These are phyloP conservation scores for Asteroscopus sphinx DNA, from an alignment of 2,888 invertebrate species.

Conservation along the genomic window DNA sequence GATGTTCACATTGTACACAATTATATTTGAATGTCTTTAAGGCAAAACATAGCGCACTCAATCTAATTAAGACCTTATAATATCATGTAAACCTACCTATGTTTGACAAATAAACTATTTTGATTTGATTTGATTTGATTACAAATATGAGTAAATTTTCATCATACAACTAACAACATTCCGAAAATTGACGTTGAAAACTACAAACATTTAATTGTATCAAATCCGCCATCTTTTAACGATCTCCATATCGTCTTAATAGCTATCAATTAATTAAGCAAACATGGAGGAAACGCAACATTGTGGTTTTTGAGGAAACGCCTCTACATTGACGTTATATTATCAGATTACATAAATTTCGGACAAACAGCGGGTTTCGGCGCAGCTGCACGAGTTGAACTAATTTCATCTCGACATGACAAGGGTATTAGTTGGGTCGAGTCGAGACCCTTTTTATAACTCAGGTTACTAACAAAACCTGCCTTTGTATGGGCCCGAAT, in stretches of 20 bases:
- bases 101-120: too few species aligned
- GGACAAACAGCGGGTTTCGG: slow-evolving; percentile 78
- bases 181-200: slow-evolving; percentile 5
- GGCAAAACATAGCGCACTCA: too few species aligned
- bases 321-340: slow-evolving; percentile 70
- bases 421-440: slow-evolving; percentile 87
- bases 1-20: too few species aligned
- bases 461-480: slow-evolving; percentile 78
- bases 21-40: too few species aligned
- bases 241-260: slow-evolving; percentile 37
- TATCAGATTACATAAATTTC: slow-evolving; percentile 80
- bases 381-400: slow-evolving; percentile 86
- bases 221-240: slow-evolving; percentile 12
- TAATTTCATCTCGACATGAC: slow-evolving; percentile 88
- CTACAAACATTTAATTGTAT: slow-evolving; percentile 16
- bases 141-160: too few species aligned
- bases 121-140: too few species aligned
- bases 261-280: slow-evolving; percentile 47
- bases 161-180: too few species aligned
- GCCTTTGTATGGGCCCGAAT: slow-evolving; percentile 63
- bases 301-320: slow-evolving; percentile 49
- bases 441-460: slow-evolving; percentile 83
- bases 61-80: too few species aligned
- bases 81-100: too few species aligned
- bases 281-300: slow-evolving; percentile 39